Evolutionary conservation across 2,888 invertebrate genomes (phyloP), one percentile per base, ranked within the genome.

Genomic region (Apodemia zela): DNA sequence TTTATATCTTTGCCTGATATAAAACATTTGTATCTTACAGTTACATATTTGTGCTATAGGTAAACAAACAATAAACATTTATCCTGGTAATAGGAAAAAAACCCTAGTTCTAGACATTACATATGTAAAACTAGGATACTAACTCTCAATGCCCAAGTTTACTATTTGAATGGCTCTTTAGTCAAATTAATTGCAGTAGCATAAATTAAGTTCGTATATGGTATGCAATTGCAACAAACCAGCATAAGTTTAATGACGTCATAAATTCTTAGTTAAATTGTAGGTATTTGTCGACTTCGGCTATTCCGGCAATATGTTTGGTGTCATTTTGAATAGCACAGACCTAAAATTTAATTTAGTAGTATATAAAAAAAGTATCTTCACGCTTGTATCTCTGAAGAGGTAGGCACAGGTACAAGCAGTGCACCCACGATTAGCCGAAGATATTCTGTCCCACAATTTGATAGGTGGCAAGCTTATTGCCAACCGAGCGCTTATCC

Each of bases 181-280:
- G 25, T 59, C 1, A 33, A 17, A 59, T 33, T 33, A n/a, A 33
- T 59, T 21, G 33, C 18, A 47, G 33, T 38, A 47, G 25, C 29
- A 42, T 38, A 60, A 64, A 67, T 62, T 70, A 66, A 49, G 33
- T 61, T 63, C 67, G 60, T 60, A 66, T 58, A 47, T 66, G 54
- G 60, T 49, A 47, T 63, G 61, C 63, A 68, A 66, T 73, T 84
- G 85, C 88, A 42, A 85, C 82, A 84, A 84, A 86, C 83, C 84
- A 85, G 85, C 87, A 87, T 87, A 82, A 83, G 80, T 84, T 85
- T 88, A 85, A 87, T 85, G 85, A 85, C 82, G 78, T 84, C 84
- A 83, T 90, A 89, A 88, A 89, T 87, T 80, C 77, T 71, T 81
- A 80, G 87, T 89, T 86, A 85, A 81, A 84, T 81, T 82, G 75